These are phyloP conservation scores for Cetonia aurata DNA, from an alignment of 2,888 invertebrate species.

Conservation along the genomic window DNA sequence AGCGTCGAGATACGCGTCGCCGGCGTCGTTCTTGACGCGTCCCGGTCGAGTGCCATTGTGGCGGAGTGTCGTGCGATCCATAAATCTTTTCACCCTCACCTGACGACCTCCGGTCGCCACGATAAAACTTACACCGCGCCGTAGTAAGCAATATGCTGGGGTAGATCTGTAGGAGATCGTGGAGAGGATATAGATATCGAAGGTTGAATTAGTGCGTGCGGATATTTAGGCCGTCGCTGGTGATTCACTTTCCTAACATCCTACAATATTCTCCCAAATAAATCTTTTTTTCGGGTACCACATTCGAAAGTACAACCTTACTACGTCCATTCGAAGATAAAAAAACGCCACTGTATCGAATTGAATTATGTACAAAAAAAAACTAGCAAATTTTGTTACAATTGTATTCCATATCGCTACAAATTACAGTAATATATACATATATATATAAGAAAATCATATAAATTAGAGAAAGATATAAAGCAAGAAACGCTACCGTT, in stretches of 20 bases:
- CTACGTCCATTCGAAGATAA: too few species aligned
- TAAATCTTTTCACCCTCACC: constrained; percentile 35
- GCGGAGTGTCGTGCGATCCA: constrained; percentile 22
- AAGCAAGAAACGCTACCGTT: too few species aligned
- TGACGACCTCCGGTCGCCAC: constrained; percentile 12
- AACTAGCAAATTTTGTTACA: too few species aligned
- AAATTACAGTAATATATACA: too few species aligned
- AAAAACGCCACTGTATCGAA: too few species aligned
- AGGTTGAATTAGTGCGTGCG: constrained; percentile 27
- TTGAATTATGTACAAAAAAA: too few species aligned
- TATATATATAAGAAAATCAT: too few species aligned
- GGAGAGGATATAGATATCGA: constrained; percentile 25
- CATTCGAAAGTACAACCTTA: too few species aligned
- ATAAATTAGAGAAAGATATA: too few species aligned
- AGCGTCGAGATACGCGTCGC: constrained; percentile 22
- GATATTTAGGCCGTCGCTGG: constrained; percentile 22
- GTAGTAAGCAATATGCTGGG: constrained; percentile 23
- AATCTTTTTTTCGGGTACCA: too few species aligned
- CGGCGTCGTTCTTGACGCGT: constrained; percentile 22
- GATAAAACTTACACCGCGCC: background rate
- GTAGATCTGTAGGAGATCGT: background rate
- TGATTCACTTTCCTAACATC: background rate
- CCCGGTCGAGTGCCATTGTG: constrained; percentile 36
- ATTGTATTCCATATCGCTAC: too few species aligned
- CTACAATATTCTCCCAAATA: background rate